A percentile compares a stretch with the other conserved stretches of the same genome.
Conservation (phyloP, 2,797 vertebrate genomes). For the Melanotaenia trifasciata region DNA sequence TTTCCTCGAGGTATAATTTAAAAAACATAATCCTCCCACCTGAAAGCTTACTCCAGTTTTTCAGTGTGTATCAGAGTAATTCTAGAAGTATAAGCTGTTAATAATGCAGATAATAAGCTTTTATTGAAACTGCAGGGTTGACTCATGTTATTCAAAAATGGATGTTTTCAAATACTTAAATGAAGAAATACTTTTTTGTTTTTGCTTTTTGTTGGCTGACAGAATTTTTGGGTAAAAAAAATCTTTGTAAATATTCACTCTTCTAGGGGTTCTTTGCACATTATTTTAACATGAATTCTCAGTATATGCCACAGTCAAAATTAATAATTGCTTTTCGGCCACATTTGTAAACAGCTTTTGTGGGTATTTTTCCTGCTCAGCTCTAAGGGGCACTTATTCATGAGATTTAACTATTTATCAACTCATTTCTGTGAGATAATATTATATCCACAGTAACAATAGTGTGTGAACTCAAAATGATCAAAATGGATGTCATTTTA, state of each 20-base stretch:
- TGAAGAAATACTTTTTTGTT: not conserved
- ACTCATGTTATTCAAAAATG: not conserved
- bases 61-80: not conserved
- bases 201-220: not conserved
- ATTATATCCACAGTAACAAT: not conserved
- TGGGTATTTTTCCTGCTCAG: not conserved
- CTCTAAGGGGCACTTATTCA: not conserved
- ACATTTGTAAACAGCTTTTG: constrained; percentile 19
- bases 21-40: too few relatives aligned
- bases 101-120: not conserved
- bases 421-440: constrained; percentile 2
- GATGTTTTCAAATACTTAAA: not conserved
- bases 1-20: not conserved
- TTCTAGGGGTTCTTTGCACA: not conserved
- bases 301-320: not conserved
- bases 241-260: not conserved
- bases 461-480: not conserved
- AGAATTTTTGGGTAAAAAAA: not conserved
- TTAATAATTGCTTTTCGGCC: constrained; percentile 13
- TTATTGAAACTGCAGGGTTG: not conserved
- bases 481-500: not conserved
- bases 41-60: not conserved
- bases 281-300: not conserved
- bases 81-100: not conserved
- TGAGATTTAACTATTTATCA: constrained; percentile 26